Conservation (phyloP, 2,113 vertebrate species). For the Pitta sordida region DNA sequence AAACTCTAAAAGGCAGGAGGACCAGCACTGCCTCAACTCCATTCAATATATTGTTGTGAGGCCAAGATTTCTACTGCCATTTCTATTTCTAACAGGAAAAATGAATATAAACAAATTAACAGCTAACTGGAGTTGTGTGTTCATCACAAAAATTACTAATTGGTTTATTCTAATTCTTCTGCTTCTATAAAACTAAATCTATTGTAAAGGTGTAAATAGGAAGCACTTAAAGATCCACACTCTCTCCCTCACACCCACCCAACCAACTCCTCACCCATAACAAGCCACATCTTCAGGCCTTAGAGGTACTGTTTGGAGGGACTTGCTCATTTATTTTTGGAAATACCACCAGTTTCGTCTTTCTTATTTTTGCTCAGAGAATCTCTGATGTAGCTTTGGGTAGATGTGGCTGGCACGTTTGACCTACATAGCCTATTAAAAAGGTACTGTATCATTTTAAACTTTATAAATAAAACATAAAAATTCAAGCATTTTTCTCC, state of each 20-base stretch:
- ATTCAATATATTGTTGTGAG: accelerated
- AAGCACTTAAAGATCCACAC: background rate
- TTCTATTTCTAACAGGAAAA: background rate
- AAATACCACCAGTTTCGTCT: background rate
- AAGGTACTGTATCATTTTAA: accelerated
- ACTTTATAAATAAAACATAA: background rate
- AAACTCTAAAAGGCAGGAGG: background rate
- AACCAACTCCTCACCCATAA: background rate
- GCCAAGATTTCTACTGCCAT: background rate
- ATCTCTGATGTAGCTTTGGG: background rate
- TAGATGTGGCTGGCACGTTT: background rate
- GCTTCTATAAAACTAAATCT: background rate
- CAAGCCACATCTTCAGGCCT: accelerated
- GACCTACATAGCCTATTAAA: background rate
- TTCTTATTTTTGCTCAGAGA: background rate
- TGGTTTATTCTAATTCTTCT: background rate
- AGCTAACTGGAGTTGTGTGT: background rate
- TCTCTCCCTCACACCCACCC: background rate
- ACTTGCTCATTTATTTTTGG: background rate
- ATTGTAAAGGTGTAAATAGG: background rate
- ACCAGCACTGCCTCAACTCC: background rate
- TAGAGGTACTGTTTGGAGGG: background rate
- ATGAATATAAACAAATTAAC: background rate
- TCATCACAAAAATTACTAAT: background rate
- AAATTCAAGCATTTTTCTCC: accelerated